phyloP scores from a whole-genome alignment of 2,888 invertebrate genomes.

The Dicyrtoma fusca region DNA sequence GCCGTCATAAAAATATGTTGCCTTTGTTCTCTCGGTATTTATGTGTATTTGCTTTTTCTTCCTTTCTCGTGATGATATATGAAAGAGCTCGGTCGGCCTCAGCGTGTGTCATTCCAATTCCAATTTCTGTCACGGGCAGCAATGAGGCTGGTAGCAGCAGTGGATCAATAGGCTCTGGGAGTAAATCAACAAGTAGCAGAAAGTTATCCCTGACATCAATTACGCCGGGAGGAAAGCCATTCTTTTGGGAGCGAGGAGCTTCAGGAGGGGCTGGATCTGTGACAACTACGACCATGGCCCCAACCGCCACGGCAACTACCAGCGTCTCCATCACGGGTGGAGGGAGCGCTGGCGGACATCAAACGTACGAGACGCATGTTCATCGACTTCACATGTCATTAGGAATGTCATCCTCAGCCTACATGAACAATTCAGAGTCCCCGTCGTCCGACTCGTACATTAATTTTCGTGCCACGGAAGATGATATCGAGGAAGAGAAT shows the following conservation, averaged over 20 bases:
- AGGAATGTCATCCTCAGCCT: constrained; percentile 18
- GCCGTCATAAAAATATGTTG: background rate
- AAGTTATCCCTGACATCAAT: constrained; percentile 35
- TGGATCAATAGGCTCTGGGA: constrained; percentile 29
- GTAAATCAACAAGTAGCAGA: constrained; percentile 33
- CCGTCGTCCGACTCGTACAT: constrained; percentile 30
- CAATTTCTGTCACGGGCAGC: background rate
- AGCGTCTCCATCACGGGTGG: constrained; percentile 24
- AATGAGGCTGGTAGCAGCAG: background rate
- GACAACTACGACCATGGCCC: background rate
- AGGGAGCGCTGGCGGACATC: constrained; percentile 12
- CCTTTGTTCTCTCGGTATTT: background rate
- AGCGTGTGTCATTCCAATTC: constrained; percentile 44
- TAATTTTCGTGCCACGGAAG: constrained; percentile 35
- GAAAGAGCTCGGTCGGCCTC: constrained; percentile 53
- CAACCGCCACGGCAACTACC: constrained; percentile 19
- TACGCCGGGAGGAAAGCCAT: background rate
- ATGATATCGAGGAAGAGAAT: constrained; percentile 34
- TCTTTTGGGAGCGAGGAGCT: background rate
- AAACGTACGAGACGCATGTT: constrained; percentile 33
- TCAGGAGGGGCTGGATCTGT: background rate
- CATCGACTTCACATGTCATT: constrained; percentile 29
- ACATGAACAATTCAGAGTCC: constrained; percentile 25
- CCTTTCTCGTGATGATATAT: constrained; percentile 5
- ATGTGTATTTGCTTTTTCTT: background rate